Evolutionary conservation across 2,888 invertebrate genomes (phyloP), one percentile per base, ranked within the genome.

Genomic region (Phlogophora meticulosa): DNA sequence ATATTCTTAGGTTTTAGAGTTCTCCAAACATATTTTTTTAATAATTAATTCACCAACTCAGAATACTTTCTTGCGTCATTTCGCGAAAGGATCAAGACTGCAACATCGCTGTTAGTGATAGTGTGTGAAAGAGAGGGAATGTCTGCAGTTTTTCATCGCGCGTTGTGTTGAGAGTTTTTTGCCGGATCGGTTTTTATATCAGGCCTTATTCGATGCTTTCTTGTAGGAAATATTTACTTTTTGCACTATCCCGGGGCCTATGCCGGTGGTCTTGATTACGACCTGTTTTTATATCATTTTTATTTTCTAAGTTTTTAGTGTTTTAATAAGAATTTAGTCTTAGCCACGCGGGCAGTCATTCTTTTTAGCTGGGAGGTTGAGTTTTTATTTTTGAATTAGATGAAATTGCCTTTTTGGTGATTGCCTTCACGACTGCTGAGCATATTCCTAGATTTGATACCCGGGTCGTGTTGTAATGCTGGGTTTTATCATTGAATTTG

Each of bases 61-160:
- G 2, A 38, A 11, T 20, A 13, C 17, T 45, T 36, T 32, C 10
- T 48, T 15, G 0, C 1, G 32, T 42, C 10, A 28, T 40, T 4
- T 11, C 34, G n/a, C 13, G 0, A 62, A 92, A 92, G 91, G 89
- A 94, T 92, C 93, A 94, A 94, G 82, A 85, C 72, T 62, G 24
- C 49, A 72, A 28, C 42, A 55, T 79, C 86, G 52, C 46, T 13
- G 64, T 78, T 64, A 61, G 78, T 84, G 87, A 89, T 90, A 90
- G 85, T 80, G 93, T 76, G 91, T 74, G 90, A 94, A 78, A 69
- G 91, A 86, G 94, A 94, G 72, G 75, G 89, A 64, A 85, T 82
- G 90, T 80, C 76, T 85, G 88, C 88, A 91, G 88, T 92, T 93
- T 93, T 93, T 92, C 92, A 90, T 87, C 78, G 88, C 86, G 63